These are phyloP conservation scores for Lipotes vexillifer DNA, from an alignment of 2,113 vertebrate genomes.

Conservation along the genomic window DNA sequence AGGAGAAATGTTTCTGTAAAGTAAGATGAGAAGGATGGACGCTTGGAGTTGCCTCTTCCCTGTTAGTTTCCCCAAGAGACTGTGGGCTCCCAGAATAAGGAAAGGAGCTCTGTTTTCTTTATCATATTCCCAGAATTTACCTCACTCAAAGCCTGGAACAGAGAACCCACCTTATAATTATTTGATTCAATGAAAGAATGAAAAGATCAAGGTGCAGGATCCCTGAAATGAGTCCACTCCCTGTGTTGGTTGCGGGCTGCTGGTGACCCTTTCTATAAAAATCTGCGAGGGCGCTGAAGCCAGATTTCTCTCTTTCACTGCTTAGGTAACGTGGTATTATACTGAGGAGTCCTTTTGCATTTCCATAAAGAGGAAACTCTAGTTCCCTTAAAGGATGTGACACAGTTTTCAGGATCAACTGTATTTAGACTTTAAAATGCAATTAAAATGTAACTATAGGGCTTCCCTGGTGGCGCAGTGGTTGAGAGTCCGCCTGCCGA, in stretches of 20 bases:
- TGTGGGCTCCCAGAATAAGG: no score
- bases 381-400: conserved; percentile 51
- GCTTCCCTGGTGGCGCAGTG: no score
- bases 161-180: neutral
- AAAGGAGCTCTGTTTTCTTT: neutral
- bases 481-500: no score
- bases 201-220: neutral
- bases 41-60: neutral
- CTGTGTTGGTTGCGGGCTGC: neutral
- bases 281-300: neutral
- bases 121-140: neutral
- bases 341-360: neutral
- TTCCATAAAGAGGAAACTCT: conserved; percentile 58
- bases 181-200: neutral
- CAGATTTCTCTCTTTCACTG: neutral
- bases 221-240: neutral
- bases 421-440: conserved; percentile 73
- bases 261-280: neutral
- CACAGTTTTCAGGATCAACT: conserved; percentile 62
- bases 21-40: neutral
- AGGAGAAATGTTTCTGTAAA: neutral
- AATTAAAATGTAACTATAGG: conserved; percentile 67
- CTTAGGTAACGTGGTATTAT: neutral
- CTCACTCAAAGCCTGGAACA: neutral
- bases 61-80: neutral